A percentile compares a stretch with the other conserved stretches of the same genome.
phyloP scores from a whole-genome alignment of 2,113 vertebrate species.

The Odontesthes bonariensis region DNA sequence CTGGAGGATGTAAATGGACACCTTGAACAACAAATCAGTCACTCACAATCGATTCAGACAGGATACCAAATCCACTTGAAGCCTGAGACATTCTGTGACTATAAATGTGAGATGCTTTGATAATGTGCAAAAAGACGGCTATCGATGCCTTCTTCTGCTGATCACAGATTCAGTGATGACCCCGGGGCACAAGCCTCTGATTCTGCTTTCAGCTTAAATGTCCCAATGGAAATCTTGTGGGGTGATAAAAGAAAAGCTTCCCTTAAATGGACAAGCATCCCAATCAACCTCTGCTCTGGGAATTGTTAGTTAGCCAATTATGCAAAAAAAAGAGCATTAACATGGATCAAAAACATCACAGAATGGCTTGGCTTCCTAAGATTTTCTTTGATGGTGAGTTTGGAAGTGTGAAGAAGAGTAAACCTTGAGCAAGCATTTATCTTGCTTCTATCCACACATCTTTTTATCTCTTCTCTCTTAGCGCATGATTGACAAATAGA shows the following conservation, averaged over 20 bases:
- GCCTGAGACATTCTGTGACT: constrained; percentile 44
- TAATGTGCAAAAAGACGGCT: constrained; percentile 36
- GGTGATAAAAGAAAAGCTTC: constrained; percentile 68
- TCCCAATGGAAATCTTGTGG: constrained; percentile 50
- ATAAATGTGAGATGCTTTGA: constrained; percentile 64
- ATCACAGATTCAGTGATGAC: constrained; percentile 68
- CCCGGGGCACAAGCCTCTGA: constrained; percentile 55
- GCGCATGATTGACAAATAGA: constrained; percentile 1
- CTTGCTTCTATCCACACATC: neutral
- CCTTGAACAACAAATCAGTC: constrained; percentile 25
- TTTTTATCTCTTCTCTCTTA: neutral
- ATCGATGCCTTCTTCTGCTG: constrained; percentile 55
- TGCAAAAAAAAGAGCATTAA: constrained; percentile 23
- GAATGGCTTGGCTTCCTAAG: constrained; percentile 19
- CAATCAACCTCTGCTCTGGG: constrained; percentile 48
- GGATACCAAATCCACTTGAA: constrained; percentile 33
- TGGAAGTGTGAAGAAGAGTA: neutral
- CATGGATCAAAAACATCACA: constrained; percentile 53
- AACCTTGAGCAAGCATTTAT: constrained; percentile 21
- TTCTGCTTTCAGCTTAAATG: constrained; percentile 46
- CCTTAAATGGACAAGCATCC: constrained; percentile 69
- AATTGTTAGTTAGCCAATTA: constrained; percentile 47
- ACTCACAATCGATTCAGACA: constrained; percentile 30
- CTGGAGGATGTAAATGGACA: constrained; percentile 8
- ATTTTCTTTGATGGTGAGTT: constrained; percentile 39